Base-by-base conservation (phyloP, 2,888 invertebrate species). In the Chydorus sphaericus region DNA sequence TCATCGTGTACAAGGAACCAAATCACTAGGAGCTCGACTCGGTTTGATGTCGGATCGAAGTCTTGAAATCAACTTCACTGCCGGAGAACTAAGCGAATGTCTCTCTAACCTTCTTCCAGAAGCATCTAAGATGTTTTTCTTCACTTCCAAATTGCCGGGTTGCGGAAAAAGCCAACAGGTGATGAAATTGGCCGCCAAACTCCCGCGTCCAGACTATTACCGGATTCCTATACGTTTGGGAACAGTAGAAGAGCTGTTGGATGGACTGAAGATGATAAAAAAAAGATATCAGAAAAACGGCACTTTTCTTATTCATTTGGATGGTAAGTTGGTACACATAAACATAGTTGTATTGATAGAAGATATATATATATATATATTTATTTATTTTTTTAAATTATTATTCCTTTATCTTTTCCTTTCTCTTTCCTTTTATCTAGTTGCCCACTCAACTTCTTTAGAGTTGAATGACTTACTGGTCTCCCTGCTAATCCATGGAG, bases 91-190 rank as follows among this genome's bases (percentile, higher is more conserved):
- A 36, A 29, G 36, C 11, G 30, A 36, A 2, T 31, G 33, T n/a
- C 36, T 52, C 30, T 14, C 31, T 8, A 31, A 10, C 8, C 52
- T 52, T 18, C 33, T 52, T 11, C 52, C 52, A 5, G 23, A 36
- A 36, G 31, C 52, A 14, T 18, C 52, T 26, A 36, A 23, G 11
- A 23, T 52, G 4, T 23, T 26, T 31, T 52, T 52, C 52, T 52
- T 52, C 23, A 36, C 36, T 8, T 52, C 52, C 8, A 23, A 52
- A 23, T n/a, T 52, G 8, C 36, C 52, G 10, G 52, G 52, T 20
- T 52, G 52, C 37, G 52, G 52, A 0, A 52, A 52, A 26, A 52
- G 33, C 20, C 52, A 52, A 26, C 52, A 52, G 33, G 52, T 31
- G 4, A 31, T 52, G 23, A 33, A 52, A 36, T 18, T 18, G 2